These are phyloP conservation scores for Aplysia californica DNA, from an alignment of 1,140 invertebrate genomes.

Conservation along the genomic window DNA sequence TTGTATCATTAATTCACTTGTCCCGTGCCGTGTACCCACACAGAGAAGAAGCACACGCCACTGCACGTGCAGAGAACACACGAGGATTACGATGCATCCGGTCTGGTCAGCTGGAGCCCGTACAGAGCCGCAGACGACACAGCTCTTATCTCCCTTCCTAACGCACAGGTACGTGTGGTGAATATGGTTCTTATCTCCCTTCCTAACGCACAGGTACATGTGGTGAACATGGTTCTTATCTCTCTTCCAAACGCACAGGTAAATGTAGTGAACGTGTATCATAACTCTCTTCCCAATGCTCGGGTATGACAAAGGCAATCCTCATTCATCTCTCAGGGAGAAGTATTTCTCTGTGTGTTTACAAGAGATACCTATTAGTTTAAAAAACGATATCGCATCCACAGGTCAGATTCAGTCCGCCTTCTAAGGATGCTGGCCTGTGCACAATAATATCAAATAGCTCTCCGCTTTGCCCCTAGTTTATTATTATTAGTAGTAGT, in stretches of 20 bases:
- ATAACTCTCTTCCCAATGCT: constrained; percentile 38
- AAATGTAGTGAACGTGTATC: constrained; percentile 35
- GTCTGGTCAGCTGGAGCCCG: constrained; percentile 43
- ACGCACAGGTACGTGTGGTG: constrained; percentile 43
- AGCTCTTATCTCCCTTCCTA: constrained; percentile 40
- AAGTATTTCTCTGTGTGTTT: too few species aligned
- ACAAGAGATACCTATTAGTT: too few species aligned
- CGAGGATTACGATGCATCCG: constrained; percentile 20
- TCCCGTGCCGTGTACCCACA: background rate
- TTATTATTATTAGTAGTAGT: too few species aligned
- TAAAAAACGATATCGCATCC: too few species aligned
- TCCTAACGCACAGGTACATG: constrained; percentile 41
- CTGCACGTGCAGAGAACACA: constrained; percentile 33
- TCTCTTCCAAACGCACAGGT: constrained; percentile 43
- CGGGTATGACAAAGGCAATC: too few species aligned
- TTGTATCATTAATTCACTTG: too few species aligned
- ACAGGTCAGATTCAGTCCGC: too few species aligned
- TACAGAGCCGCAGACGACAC: constrained; percentile 45
- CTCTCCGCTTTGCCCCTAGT: too few species aligned
- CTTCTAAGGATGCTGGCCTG: too few species aligned
- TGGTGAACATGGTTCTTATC: constrained; percentile 40
- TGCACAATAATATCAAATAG: too few species aligned
- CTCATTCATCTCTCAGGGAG: too few species aligned
- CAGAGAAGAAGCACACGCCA: constrained; percentile 41
- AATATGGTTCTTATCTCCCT: constrained; percentile 41